Conservation (phyloP, 2,888 invertebrate genomes). For the Calephelis perditalis region DNA sequence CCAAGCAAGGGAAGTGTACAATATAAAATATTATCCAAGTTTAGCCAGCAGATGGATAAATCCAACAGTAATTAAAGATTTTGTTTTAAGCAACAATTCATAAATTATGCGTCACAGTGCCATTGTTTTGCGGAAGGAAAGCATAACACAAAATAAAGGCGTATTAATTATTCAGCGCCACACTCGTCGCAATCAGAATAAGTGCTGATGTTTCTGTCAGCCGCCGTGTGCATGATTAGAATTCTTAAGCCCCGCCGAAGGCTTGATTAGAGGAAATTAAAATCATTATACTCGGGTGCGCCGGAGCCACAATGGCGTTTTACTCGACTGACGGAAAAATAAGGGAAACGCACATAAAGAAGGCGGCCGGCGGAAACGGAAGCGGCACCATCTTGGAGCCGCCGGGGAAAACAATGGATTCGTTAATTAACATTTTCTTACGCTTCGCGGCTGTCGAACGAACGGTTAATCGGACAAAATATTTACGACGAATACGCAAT, state of each 20-base stretch:
- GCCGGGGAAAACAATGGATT: conserved; percentile 84
- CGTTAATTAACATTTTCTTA: conserved; percentile 89
- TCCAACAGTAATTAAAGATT: conserved; percentile 29
- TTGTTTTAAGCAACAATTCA: conserved; percentile 43
- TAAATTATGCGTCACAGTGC: conserved; percentile 56
- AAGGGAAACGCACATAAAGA: conserved; percentile 76
- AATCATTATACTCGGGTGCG: conserved; percentile 74
- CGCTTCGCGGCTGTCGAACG: conserved; percentile 79
- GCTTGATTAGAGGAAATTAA: conserved; percentile 79
- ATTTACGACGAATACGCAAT: conserved; percentile 71
- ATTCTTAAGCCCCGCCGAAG: conserved; percentile 76
- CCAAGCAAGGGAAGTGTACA: too few species aligned
- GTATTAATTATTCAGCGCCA: conserved; percentile 77
- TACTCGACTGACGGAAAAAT: conserved; percentile 69
- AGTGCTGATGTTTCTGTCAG: conserved; percentile 78
- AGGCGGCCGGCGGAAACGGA: conserved; percentile 74
- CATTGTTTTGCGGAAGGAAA: conserved; percentile 57
- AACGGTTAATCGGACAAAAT: conserved; percentile 79
- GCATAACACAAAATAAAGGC: conserved; percentile 69
- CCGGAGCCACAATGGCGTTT: conserved; percentile 61
- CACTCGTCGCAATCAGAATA: conserved; percentile 77
- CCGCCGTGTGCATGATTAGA: conserved; percentile 72
- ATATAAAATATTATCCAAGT: conserved; percentile 1
- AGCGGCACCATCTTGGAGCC: conserved; percentile 79
- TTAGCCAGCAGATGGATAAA: conserved; percentile 18